phyloP scores from a whole-genome alignment of 2,888 invertebrate species.

The Sarcophaga carnaria region DNA sequence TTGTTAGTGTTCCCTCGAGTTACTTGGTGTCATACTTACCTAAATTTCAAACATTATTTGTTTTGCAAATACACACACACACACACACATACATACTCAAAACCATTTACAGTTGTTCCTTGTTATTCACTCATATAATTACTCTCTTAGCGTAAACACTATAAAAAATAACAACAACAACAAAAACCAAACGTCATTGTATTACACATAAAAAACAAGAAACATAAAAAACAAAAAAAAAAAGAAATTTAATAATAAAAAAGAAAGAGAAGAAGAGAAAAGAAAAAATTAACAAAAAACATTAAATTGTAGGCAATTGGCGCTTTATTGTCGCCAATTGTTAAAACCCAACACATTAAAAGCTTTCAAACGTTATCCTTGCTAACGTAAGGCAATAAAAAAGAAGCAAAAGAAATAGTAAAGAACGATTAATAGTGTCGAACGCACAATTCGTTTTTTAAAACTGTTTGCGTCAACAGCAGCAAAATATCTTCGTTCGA shows the following conservation, averaged over 20 bases:
- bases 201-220: conserved; percentile 6
- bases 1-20: conserved; percentile 31
- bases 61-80: conserved; percentile 3
- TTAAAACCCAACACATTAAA: neutral
- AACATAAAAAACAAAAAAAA: conserved; percentile 13
- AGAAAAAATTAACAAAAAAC: conserved; percentile 15
- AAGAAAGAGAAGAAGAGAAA: neutral
- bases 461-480: conserved; percentile 74
- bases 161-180: conserved; percentile 15
- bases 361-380: neutral
- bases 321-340: conserved; percentile 63
- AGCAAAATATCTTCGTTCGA: conserved; percentile 82
- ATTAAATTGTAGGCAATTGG: conserved; percentile 35
- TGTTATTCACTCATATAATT: neutral
- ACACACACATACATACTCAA: conserved; percentile 1
- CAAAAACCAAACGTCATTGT: neutral
- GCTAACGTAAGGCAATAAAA: neutral
- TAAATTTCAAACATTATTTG: conserved; percentile 41
- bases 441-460: conserved; percentile 59
- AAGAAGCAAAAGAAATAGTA: neutral
- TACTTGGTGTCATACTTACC: conserved; percentile 56
- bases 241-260: conserved; percentile 15
- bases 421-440: no score
- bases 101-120: neutral
- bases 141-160: conserved; percentile 20